Evolutionary conservation across 1,140 invertebrate species (phyloP).

Genomic region (Cotesia chilonis): DNA sequence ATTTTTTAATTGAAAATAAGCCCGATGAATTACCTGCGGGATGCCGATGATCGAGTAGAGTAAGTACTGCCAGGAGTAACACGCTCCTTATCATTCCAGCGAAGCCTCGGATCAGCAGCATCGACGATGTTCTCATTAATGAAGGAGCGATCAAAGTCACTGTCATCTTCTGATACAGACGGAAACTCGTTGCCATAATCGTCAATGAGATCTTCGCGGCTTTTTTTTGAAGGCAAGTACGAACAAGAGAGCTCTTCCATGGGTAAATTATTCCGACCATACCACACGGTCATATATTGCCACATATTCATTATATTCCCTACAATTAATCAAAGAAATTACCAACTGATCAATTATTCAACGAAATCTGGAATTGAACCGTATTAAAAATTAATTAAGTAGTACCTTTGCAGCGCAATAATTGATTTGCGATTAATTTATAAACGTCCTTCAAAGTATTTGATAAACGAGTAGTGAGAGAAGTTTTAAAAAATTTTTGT

Average conservation of each 20-base stretch:
- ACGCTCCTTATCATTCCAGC: background rate
- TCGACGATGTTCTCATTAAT: constrained; percentile 35
- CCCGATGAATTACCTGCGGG: constrained; percentile 43
- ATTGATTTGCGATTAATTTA: constrained; percentile 31
- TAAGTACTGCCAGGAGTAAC: background rate
- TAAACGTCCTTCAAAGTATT: constrained; percentile 16
- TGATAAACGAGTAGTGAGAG: constrained; percentile 14
- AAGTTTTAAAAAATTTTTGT: background rate
- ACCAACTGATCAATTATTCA: too few species aligned
- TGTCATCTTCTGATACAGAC: constrained; percentile 48
- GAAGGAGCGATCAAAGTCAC: constrained; percentile 35
- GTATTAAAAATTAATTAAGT: background rate
- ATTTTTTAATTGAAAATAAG: background rate
- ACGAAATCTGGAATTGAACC: too few species aligned
- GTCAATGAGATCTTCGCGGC: constrained; percentile 44
- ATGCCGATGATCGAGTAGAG: background rate
- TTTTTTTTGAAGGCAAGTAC: constrained; percentile 50
- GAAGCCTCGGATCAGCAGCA: constrained; percentile 37
- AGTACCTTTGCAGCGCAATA: constrained; percentile 43
- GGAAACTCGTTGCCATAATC: constrained; percentile 35
- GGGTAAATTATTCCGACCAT: constrained; percentile 37
- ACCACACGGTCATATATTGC: constrained; percentile 41
- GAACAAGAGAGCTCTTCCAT: constrained; percentile 58
- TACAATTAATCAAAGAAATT: constrained; percentile 30
- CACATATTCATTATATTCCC: constrained; percentile 35